These are phyloP conservation scores for Callithrix jacchus DNA, from an alignment of 2,113 vertebrate species.

Conservation along the genomic window DNA sequence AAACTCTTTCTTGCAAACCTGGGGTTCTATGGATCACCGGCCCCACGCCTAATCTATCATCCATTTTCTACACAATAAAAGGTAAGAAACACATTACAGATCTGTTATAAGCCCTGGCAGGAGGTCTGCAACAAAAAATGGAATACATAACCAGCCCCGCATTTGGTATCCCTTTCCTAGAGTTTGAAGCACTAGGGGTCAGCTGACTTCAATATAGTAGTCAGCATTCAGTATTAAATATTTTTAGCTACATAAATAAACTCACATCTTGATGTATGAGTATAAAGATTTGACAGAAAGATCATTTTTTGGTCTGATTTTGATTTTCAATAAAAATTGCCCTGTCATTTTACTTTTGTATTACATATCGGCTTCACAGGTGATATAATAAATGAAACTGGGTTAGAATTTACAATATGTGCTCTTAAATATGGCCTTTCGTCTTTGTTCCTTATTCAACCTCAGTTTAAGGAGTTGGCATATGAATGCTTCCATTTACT, in stretches of 20 bases:
- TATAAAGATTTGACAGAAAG: constrained; percentile 70
- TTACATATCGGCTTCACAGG: constrained; percentile 66
- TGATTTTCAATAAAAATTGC: constrained; percentile 73
- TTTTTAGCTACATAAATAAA: constrained; percentile 74
- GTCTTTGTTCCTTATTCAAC: constrained; percentile 71
- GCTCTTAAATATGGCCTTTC: constrained; percentile 66
- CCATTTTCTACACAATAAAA: constrained; percentile 86
- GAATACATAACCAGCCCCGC: constrained; percentile 75
- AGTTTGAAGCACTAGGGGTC: constrained; percentile 78
- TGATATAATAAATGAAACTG: constrained; percentile 71
- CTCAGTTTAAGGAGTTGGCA: constrained; percentile 46
- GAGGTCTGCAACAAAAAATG: constrained; percentile 82
- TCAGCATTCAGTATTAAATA: constrained; percentile 57
- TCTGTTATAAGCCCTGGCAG: constrained; percentile 82
- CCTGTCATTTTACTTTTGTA: constrained; percentile 66
- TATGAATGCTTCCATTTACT: constrained; percentile 48
- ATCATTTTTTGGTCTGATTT: constrained; percentile 73
- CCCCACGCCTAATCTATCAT: constrained; percentile 86
- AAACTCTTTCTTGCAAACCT: constrained; percentile 85
- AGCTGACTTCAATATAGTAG: constrained; percentile 65
- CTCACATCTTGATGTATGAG: constrained; percentile 55
- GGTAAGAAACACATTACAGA: constrained; percentile 85
- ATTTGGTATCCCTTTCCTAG: constrained; percentile 58
- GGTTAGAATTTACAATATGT: constrained; percentile 70
- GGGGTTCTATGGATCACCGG: constrained; percentile 83